Evolutionary conservation across 2,797 vertebrate genomes (phyloP).

Genomic region (Cercopithecus diana): DNA sequence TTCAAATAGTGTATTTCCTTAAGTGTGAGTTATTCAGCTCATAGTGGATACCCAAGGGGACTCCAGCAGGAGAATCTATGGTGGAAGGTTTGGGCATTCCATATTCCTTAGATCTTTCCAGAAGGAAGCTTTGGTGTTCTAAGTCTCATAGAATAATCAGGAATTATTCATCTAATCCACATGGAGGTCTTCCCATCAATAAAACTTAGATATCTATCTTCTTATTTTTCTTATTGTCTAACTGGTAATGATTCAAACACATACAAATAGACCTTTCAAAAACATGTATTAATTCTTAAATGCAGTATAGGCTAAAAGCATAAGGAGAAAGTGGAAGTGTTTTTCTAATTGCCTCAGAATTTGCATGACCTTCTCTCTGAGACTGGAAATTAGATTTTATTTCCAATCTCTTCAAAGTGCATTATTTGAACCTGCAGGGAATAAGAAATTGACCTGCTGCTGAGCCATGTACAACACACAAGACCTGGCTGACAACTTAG

Average conservation of each 20-base stretch:
- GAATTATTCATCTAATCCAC: background rate
- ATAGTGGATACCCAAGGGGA: background rate
- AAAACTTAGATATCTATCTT: background rate
- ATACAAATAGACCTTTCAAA: background rate
- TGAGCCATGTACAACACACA: background rate
- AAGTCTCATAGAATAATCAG: background rate
- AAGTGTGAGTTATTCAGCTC: background rate
- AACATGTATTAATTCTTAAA: background rate
- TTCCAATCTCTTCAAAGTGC: background rate
- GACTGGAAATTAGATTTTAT: background rate
- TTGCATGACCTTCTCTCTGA: background rate
- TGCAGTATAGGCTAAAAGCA: background rate
- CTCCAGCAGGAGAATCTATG: no score
- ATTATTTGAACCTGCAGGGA: background rate
- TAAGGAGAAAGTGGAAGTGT: background rate
- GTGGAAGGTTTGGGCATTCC: background rate
- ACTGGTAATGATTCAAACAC: background rate
- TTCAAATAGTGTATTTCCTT: background rate
- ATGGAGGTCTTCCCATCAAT: background rate
- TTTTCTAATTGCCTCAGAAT: background rate
- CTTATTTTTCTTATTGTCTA: background rate
- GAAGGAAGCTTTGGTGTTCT: background rate
- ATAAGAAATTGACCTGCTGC: background rate
- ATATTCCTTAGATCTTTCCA: background rate
- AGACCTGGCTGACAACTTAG: background rate